Conservation (phyloP, 2,113 vertebrate genomes). For the Solea senegalensis region DNA sequence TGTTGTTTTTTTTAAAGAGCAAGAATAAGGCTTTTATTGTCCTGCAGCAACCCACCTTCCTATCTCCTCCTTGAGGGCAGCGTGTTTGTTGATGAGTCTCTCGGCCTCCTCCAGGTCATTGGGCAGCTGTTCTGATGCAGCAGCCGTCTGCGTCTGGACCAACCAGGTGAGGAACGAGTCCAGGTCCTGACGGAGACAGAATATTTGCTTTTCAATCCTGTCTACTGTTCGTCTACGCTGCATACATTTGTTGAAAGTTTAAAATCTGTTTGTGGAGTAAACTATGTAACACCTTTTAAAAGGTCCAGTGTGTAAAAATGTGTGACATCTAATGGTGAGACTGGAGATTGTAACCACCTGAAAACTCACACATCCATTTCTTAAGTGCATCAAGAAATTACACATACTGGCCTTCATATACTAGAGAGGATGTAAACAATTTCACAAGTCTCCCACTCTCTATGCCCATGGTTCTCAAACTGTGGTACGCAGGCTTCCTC, state of each 20-base stretch:
- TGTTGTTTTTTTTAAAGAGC: not conserved
- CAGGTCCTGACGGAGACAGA: slow-evolving; percentile 81
- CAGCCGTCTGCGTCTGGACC: slow-evolving; percentile 88
- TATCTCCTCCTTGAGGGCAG: slow-evolving; percentile 94
- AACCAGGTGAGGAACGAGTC: slow-evolving; percentile 93
- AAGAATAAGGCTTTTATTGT: not conserved
- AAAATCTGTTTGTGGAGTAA: not conserved
- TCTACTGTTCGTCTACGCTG: not conserved
- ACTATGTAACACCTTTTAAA: not conserved
- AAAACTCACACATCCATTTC: too few relatives aligned
- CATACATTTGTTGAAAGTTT: not conserved
- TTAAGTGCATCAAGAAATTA: too few relatives aligned
- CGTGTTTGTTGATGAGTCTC: slow-evolving; percentile 86
- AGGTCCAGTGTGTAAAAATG: too few relatives aligned
- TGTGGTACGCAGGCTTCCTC: too few relatives aligned
- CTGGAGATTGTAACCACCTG: too few relatives aligned
- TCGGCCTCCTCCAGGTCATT: slow-evolving; percentile 86
- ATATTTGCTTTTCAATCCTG: not conserved
- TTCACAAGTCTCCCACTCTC: too few relatives aligned
- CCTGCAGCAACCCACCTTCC: slow-evolving; percentile 72
- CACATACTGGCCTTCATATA: too few relatives aligned
- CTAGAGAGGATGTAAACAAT: too few relatives aligned
- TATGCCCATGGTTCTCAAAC: too few relatives aligned
- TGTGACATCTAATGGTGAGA: too few relatives aligned
- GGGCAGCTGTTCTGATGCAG: slow-evolving; percentile 85